Conservation (phyloP, 2,888 invertebrate species). For the Tetropium fuscum region DNA sequence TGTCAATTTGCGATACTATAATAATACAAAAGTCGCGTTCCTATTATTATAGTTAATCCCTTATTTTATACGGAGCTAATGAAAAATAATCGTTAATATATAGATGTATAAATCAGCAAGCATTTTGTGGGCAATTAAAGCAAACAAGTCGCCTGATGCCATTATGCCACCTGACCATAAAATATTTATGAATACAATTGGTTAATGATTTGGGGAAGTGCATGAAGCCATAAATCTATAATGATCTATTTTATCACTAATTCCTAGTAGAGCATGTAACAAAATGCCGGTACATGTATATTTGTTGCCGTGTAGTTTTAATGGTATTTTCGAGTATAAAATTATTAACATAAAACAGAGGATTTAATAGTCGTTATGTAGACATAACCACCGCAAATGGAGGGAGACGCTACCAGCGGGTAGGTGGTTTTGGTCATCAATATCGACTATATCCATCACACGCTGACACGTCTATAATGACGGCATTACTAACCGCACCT, state of each 20-base stretch:
- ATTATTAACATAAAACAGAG: constrained; percentile 46
- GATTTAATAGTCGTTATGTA: constrained; percentile 42
- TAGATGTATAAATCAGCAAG: background rate
- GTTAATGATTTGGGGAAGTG: constrained; percentile 30
- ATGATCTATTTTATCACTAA: constrained; percentile 31
- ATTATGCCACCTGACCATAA: constrained; percentile 18
- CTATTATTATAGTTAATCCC: no score
- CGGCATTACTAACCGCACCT: constrained; percentile 63
- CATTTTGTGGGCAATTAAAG: constrained; percentile 17
- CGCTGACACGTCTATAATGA: constrained; percentile 63
- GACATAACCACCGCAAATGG: constrained; percentile 25
- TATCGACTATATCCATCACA: constrained; percentile 62
- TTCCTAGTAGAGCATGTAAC: constrained; percentile 25
- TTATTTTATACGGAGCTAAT: background rate
- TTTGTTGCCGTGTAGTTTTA: constrained; percentile 23
- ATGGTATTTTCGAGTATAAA: constrained; percentile 34
- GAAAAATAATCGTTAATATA: background rate
- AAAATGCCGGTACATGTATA: constrained; percentile 28
- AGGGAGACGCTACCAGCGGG: constrained; percentile 24
- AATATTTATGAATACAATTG: constrained; percentile 26
- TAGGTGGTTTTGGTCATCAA: constrained; percentile 57
- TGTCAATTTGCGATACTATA: no score
- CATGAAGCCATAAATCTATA: constrained; percentile 30
- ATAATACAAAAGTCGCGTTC: no score
- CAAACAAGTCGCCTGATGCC: background rate